These are phyloP conservation scores for Bucorvus abyssinicus DNA, from an alignment of 2,797 vertebrate species.

Conservation along the genomic window DNA sequence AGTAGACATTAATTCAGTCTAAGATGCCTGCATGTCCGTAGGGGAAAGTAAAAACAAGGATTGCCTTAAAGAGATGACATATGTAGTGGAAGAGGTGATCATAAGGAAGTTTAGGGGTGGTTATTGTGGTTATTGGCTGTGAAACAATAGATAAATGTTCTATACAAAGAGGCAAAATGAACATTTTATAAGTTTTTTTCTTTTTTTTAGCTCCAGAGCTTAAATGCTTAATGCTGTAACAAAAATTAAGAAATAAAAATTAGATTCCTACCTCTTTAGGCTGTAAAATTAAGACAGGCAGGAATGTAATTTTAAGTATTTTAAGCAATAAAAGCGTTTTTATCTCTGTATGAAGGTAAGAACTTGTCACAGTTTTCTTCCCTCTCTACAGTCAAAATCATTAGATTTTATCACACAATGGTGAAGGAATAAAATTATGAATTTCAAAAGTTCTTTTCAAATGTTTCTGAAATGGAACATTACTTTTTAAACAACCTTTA, in stretches of 20 bases:
- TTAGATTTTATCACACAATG: background rate
- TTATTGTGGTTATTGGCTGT: background rate
- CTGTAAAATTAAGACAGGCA: background rate
- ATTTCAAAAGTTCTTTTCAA: background rate
- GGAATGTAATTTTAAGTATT: background rate
- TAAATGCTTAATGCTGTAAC: fast-evolving
- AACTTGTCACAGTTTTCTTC: background rate
- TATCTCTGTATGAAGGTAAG: background rate
- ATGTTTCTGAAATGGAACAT: background rate
- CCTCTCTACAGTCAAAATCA: background rate
- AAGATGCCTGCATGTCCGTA: background rate
- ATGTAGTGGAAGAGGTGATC: background rate
- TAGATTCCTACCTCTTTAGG: background rate
- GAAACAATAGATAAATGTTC: background rate
- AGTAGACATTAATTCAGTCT: background rate
- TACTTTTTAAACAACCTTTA: background rate
- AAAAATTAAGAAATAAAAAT: background rate
- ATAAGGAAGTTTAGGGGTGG: background rate
- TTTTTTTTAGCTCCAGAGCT: background rate
- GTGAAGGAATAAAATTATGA: background rate
- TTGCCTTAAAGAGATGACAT: background rate
- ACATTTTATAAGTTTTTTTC: background rate
- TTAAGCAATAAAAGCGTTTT: background rate
- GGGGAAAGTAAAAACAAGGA: background rate
- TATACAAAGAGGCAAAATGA: background rate